These are phyloP conservation scores for Poeciliopsis retropinna DNA, from an alignment of 2,113 vertebrate species.

Conservation along the genomic window DNA sequence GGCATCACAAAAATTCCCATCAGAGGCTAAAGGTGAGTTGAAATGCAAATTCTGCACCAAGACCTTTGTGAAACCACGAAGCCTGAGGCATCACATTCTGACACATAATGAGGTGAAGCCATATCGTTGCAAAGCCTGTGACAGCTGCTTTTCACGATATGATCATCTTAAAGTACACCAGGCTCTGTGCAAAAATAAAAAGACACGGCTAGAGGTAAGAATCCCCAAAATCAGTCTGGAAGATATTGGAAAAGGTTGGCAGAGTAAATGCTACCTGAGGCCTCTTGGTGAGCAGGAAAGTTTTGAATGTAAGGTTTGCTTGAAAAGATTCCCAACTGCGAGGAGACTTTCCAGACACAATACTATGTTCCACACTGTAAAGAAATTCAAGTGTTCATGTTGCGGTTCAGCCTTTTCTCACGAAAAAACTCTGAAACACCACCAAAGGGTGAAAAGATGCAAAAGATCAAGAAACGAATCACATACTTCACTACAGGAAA, in stretches of 20 bases:
- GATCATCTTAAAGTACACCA: conserved; percentile 80
- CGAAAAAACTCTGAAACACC: conserved; percentile 64
- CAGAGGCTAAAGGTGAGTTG: conserved; percentile 44
- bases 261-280: conserved; percentile 35
- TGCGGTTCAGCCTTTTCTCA: conserved; percentile 66
- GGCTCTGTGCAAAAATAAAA: conserved; percentile 70
- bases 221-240: conserved; percentile 76
- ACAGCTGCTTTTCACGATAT: conserved; percentile 78
- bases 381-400: conserved; percentile 66
- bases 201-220: conserved; percentile 64
- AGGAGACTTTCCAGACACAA: conserved; percentile 72
- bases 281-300: conserved; percentile 20
- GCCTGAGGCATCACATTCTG: conserved; percentile 78
- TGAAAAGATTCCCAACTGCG: conserved; percentile 58
- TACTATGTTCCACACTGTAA: conserved; percentile 66
- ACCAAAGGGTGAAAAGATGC: conserved; percentile 53
- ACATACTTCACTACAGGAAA: not conserved
- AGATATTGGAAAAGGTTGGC: conserved; percentile 67
- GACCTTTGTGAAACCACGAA: conserved; percentile 72
- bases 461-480: conserved; percentile 13
- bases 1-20: not conserved
- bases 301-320: conserved; percentile 70
- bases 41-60: conserved; percentile 83
- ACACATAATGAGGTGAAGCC: conserved; percentile 83
- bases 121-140: conserved; percentile 81